Conservation (phyloP, 2,113 vertebrate genomes). For the Nyctibius bracteatus region DNA sequence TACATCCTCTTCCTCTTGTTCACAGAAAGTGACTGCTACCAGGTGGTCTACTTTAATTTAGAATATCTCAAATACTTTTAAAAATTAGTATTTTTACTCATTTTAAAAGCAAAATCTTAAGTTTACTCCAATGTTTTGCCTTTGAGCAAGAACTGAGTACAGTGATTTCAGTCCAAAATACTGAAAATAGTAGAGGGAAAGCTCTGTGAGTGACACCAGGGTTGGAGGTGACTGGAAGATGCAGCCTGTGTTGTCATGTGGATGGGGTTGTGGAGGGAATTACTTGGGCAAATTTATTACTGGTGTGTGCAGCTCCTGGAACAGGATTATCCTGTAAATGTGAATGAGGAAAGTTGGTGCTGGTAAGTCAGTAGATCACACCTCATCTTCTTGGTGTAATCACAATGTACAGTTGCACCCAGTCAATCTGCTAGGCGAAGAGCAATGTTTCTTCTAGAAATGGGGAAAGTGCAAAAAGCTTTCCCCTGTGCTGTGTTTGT, state of each 20-base stretch:
- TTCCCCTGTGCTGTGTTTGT: accelerated
- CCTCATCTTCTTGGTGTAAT: not conserved
- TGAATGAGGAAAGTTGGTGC: not conserved
- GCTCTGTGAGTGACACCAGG: not conserved
- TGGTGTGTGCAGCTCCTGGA: not conserved
- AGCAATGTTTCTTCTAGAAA: not conserved
- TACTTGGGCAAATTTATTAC: not conserved
- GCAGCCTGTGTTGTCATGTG: not conserved
- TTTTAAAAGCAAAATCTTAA: not conserved
- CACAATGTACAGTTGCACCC: not conserved
- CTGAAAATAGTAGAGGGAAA: not conserved
- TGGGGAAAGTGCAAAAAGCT: not conserved
- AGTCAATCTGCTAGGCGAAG: not conserved
- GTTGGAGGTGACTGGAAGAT: not conserved
- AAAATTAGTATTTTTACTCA: not conserved
- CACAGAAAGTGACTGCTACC: not conserved
- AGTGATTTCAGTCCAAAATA: not conserved
- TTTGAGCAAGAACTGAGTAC: not conserved
- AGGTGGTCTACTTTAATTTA: not conserved
- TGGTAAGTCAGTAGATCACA: not conserved
- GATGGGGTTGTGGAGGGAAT: not conserved
- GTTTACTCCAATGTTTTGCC: not conserved
- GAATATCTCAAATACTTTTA: not conserved
- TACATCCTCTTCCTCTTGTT: not conserved
- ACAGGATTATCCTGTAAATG: not conserved